Base-by-base conservation (phyloP, 2,113 vertebrate genomes). In the Origma solitaria region DNA sequence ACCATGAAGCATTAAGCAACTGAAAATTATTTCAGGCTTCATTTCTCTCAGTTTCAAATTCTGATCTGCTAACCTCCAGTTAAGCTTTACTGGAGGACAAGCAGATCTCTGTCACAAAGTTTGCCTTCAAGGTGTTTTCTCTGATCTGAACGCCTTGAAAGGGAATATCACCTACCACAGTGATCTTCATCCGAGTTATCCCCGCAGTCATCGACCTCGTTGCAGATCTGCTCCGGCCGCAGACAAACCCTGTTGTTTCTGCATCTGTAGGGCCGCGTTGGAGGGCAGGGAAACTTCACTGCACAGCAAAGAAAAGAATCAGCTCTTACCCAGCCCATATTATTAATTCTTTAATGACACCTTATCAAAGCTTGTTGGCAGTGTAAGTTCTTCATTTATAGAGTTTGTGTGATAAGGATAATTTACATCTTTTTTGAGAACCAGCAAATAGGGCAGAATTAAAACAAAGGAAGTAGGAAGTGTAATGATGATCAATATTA, bases 181-280 rank as follows among this genome's bases (percentile, higher is more conserved):
- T 98, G 98, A 66, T 99, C 98, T 97, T 99, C 99, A 61, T 99
- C 99, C 0, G 99, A 99, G 96, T 98, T 99, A 97, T 99, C 99
- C 2, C 99, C 99, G n/a, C 99, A 99, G 95, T 99, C 98, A 51
- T 99, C 98, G 75, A 99, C 97, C 57, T 98, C 98, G 93, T 99
- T 98, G 97, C 99, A 99, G 54, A 99, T 97, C 92, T 99, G 98
- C 88, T 99, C 99, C 3, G 92, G 82, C 62, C 98, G 98, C 53
- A 99, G 98, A 92, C 99, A 99, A 82, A 99, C 98, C 42, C 98
- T 98, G 90, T 99, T 98, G 91, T 99, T 99, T 92, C 98, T 98
- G 71, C 99, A 99, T 83, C 98, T 98, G 97, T 98, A 98, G 0
- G 99, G 98, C 89, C 99, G 98, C 64, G 99, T 98, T 45, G 98